These are phyloP conservation scores for Zaprionus gabonicus DNA, from an alignment of 1,140 invertebrate species.

Conservation along the genomic window DNA sequence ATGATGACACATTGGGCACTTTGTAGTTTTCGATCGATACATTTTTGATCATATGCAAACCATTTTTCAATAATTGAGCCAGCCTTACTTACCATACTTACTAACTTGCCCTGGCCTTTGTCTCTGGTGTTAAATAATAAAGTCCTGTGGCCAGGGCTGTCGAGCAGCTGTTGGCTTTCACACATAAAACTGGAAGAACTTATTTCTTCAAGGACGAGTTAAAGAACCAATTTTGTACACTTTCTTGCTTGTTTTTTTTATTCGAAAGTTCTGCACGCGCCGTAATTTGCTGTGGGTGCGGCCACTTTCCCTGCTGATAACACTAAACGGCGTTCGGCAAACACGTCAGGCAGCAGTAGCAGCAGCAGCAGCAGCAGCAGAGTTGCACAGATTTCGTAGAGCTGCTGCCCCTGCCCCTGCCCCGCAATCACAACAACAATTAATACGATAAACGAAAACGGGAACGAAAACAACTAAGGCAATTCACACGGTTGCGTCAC, in stretches of 20 bases:
- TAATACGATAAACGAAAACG: neutral
- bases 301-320: neutral
- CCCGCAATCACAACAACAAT: neutral
- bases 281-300: neutral
- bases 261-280: neutral
- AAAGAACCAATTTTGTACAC: neutral
- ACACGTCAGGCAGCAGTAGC: neutral
- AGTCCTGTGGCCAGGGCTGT: constrained; percentile 18
- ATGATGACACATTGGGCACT: constrained; percentile 13
- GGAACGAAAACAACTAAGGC: neutral
- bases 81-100: constrained; percentile 11
- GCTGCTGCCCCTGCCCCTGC: neutral
- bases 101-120: neutral
- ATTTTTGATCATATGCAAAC: constrained; percentile 34
- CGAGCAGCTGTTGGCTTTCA: constrained; percentile 33
- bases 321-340: neutral
- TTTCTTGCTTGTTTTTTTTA: neutral
- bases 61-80: constrained; percentile 43
- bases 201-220: neutral
- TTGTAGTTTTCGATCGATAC: constrained; percentile 25
- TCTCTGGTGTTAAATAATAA: constrained; percentile 32
- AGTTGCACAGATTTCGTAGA: neutral
- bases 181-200: constrained; percentile 4
- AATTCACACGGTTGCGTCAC: constrained; percentile 23
- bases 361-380: neutral